These are phyloP conservation scores for Clusia tigrina DNA, from an alignment of 2,888 invertebrate species.

Conservation along the genomic window DNA sequence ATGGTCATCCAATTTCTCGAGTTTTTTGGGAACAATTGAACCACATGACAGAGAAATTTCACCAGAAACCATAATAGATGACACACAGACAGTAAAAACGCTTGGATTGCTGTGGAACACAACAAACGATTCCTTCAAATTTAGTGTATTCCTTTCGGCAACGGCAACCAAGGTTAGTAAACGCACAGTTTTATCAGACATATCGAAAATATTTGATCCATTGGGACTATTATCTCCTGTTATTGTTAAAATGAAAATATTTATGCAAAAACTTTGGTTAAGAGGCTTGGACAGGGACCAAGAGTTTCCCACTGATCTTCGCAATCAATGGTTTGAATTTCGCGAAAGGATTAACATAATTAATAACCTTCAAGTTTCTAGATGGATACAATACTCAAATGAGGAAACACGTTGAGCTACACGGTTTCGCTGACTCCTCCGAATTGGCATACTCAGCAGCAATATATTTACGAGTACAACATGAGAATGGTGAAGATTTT, in stretches of 20 bases:
- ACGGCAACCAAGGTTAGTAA: constrained; percentile 9
- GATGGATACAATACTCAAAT: not conserved
- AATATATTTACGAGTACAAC: constrained; percentile 19
- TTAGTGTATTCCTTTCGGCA: constrained; percentile 14
- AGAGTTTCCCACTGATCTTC: not conserved
- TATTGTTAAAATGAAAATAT: constrained; percentile 17
- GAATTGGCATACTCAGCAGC: constrained; percentile 25
- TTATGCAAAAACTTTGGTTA: constrained; percentile 21
- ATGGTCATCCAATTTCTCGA: constrained; percentile 15
- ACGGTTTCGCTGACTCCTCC: constrained; percentile 19
- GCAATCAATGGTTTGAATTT: constrained; percentile 17
- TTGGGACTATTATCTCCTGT: constrained; percentile 20
- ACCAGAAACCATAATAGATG: too few species aligned
- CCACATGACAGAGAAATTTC: too few species aligned
- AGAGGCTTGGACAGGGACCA: constrained; percentile 20
- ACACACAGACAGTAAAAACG: constrained; percentile 23
- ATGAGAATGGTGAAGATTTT: not conserved
- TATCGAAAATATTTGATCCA: constrained; percentile 21
- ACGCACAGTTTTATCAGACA: constrained; percentile 13
- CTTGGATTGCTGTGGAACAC: constrained; percentile 24
- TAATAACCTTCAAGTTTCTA: not conserved
- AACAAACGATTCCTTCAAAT: constrained; percentile 16
- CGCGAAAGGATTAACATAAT: not conserved
- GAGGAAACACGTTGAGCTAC: not conserved
- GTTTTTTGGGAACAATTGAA: too few species aligned